Evolutionary conservation across 2,113 vertebrate genomes (phyloP).

Genomic region (Callocephalon fimbriatum): DNA sequence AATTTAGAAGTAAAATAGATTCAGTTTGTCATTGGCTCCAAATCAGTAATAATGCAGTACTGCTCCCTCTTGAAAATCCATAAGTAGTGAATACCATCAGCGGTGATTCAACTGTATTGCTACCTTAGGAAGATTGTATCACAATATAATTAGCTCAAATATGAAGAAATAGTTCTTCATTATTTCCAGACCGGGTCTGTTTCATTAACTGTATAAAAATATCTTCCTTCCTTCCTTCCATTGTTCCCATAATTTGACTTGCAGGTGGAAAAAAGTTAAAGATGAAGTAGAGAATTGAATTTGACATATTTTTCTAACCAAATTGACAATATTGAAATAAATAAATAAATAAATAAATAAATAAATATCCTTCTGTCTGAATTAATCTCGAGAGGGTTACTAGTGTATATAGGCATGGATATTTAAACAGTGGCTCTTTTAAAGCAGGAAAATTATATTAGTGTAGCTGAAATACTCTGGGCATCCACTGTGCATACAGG

Average conservation of each 20-base stretch:
- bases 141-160: background rate
- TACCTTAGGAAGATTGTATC: slow-evolving; percentile 1
- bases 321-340: background rate
- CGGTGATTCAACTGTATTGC: background rate
- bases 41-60: background rate
- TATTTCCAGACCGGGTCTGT: slow-evolving; percentile 33
- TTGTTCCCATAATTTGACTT: background rate
- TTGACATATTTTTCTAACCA: background rate
- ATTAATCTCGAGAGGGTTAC: background rate
- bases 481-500: background rate
- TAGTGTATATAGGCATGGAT: background rate
- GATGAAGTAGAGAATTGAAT: background rate
- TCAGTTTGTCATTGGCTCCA: background rate
- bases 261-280: slow-evolving; percentile 24
- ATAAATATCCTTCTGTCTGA: background rate
- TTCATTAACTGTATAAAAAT: slow-evolving; percentile 35
- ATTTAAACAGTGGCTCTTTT: background rate
- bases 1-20: background rate
- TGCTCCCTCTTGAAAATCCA: background rate
- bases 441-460: background rate
- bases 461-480: background rate
- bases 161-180: background rate
- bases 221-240: slow-evolving; percentile 18
- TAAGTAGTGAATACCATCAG: background rate
- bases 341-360: background rate